Base-by-base conservation (phyloP, 35 echinoderm and acorn worm species). In the Acanthaster planci region DNA sequence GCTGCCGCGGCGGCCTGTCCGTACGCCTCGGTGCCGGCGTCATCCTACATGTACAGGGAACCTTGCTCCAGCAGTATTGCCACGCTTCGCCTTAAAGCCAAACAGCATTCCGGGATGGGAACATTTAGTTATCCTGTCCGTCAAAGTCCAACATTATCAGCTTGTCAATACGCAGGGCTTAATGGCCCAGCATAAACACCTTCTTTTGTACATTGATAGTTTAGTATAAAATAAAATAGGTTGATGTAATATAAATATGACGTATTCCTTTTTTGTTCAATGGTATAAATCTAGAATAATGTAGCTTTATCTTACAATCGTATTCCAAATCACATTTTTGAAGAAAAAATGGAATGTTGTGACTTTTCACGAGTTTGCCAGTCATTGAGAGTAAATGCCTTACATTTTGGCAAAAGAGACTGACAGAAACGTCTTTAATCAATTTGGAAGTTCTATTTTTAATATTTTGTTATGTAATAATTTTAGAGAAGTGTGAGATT, bases 11-110 rank as follows among this genome's bases (percentile, higher is more conserved):
- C 90, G 17, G 93, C 87, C 36, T 88, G 81, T 72, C 92, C 92
- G 10, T 92, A 87, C 27, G 85, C 94, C 1, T 80, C 94, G 7
- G 87, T 86, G 68, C 86, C 94, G 14, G 83, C 94, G n/a, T 84
- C 87, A 27, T 60, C 94, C 7, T 97, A 97, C 84, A 87, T 99
- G 36, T 99, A 99, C 86, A 79, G 96, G 29, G 96, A 99, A 36
- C 96, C 92, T 16, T 94, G 92, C 47, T 91, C 96, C 17, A 93
- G 88, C 72, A 99, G 96, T 76, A 90, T 99, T 40, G 96, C 96
- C 15, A 91, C 96, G 0, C 82, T 99, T 22, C 60, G 96, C 60
- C 86, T 99, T 82, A 99, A 99, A 89, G 96, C 96, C 7, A 99
- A 94, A 55, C 94, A 97, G 47, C 96, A 99, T 78, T 93, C 88